phyloP scores from a whole-genome alignment of 2,113 vertebrate species.

The Oxygymnocypris stewartii region DNA sequence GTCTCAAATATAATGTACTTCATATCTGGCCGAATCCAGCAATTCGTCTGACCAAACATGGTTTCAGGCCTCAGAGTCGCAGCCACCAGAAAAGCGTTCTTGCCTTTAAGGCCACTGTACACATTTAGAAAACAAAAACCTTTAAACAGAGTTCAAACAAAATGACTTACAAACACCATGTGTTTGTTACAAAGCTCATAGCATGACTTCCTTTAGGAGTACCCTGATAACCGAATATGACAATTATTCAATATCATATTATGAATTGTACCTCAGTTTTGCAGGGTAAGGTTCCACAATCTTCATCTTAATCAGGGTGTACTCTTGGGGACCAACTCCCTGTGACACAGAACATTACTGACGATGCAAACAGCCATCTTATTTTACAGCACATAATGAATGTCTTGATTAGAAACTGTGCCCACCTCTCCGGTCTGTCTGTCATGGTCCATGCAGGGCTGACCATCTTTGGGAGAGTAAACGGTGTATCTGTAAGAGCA shows the following conservation, averaged over 20 bases:
- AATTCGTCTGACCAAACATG: constrained; percentile 98
- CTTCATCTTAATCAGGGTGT: constrained; percentile 95
- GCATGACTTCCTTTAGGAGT: no score
- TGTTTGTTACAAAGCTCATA: no score
- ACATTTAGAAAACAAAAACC: background rate
- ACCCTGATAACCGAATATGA: no score
- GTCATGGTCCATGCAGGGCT: constrained; percentile 99
- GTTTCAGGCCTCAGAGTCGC: constrained; percentile 96
- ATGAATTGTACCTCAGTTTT: constrained; percentile 86
- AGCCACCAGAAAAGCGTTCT: constrained; percentile 90
- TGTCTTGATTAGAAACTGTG: background rate
- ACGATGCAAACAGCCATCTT: background rate
- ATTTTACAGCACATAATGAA: background rate
- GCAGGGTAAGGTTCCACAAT: constrained; percentile 88
- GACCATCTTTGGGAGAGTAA: constrained; percentile 96
- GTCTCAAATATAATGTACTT: constrained; percentile 94
- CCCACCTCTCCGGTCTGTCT: constrained; percentile 96
- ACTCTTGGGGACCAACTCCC: constrained; percentile 97
- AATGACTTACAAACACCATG: background rate
- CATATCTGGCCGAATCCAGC: constrained; percentile 94
- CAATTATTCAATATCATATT: background rate
- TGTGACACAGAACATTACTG: constrained; percentile 59
- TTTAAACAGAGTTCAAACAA: background rate
- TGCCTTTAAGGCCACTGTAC: constrained; percentile 85
- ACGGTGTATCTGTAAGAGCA: constrained; percentile 85